A percentile compares a stretch with the other conserved stretches of the same genome.
These are phyloP conservation scores for Clivina fossor DNA, from an alignment of 2,888 invertebrate species.

Conservation along the genomic window DNA sequence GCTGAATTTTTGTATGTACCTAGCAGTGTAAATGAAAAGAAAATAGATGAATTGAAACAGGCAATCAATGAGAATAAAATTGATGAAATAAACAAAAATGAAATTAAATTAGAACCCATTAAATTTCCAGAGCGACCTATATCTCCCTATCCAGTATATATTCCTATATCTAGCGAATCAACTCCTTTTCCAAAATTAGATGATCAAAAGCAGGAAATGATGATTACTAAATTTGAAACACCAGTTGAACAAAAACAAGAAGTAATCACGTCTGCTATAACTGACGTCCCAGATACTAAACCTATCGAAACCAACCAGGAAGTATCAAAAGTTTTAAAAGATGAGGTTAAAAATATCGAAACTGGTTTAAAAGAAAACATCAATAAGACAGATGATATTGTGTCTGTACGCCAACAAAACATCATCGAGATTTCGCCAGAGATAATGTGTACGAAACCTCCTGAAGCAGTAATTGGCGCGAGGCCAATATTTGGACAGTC, in stretches of 20 bases:
- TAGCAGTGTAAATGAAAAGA: neutral
- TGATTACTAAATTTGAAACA: no score
- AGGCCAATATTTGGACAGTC: slow-evolving; percentile 51
- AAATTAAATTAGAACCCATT: slow-evolving; percentile 1
- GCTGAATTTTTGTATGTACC: no score
- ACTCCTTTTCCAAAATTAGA: slow-evolving; percentile 6
- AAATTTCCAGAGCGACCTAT: slow-evolving; percentile 22
- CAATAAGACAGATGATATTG: slow-evolving; percentile 5
- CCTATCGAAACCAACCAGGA: slow-evolving; percentile 14
- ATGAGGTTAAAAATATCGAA: slow-evolving; percentile 16
- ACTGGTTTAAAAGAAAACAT: slow-evolving; percentile 14
- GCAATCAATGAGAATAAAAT: neutral
- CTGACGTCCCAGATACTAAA: neutral
- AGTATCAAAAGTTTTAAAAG: no score
- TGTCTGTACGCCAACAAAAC: slow-evolving; percentile 15
- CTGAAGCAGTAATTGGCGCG: slow-evolving; percentile 51
- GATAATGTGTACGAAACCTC: slow-evolving; percentile 48
- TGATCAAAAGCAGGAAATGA: no score
- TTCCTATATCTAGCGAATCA: slow-evolving; percentile 17
- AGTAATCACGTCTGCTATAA: slow-evolving; percentile 3
- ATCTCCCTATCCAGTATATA: slow-evolving; percentile 27
- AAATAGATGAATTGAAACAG: slow-evolving; percentile 1
- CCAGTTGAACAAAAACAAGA: slow-evolving; percentile 5
- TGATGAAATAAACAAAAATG: no score
- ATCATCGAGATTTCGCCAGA: slow-evolving; percentile 17